Conservation (phyloP, 1,140 invertebrate genomes). For the Trachymyrmex septentrionalis region DNA sequence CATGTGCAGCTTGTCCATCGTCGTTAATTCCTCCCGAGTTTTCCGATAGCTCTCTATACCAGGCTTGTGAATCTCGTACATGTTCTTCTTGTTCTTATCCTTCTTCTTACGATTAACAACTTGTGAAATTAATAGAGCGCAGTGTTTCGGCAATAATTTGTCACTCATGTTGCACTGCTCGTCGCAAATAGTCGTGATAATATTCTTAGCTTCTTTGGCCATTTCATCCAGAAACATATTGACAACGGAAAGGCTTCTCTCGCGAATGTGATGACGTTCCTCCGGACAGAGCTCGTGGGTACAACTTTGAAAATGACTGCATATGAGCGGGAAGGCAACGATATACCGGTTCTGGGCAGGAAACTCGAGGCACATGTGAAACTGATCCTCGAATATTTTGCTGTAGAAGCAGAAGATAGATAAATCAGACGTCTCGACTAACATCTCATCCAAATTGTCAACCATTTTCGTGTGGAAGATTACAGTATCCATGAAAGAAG, state of each 20-base stretch:
- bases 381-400: conserved; percentile 98
- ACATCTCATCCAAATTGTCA: conserved; percentile 98
- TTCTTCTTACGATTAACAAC: conserved; percentile 96
- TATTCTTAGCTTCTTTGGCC: conserved; percentile 99
- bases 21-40: conserved; percentile 98
- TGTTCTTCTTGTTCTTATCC: conserved; percentile 95
- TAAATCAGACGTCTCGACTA: conserved; percentile 98
- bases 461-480: conserved; percentile 99
- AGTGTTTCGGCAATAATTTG: conserved; percentile 97
- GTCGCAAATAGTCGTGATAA: conserved; percentile 99
- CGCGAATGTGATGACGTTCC: conserved; percentile 98
- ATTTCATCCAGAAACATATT: conserved; percentile 99
- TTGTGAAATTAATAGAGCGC: conserved; percentile 95
- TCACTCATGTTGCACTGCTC: conserved; percentile 98
- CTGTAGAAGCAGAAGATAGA: conserved; percentile 99
- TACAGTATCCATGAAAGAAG: conserved; percentile 97
- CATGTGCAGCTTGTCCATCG: conserved; percentile 99
- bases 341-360: conserved; percentile 99
- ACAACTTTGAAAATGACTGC: conserved; percentile 98
- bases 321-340: conserved; percentile 98
- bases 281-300: conserved; percentile 99
- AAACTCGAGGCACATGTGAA: conserved; percentile 99
- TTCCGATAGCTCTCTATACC: conserved; percentile 98
- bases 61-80: conserved; percentile 94
- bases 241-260: conserved; percentile 97